Base-by-base conservation (phyloP, 2,888 invertebrate species). In the Sminthurinus aureus region DNA sequence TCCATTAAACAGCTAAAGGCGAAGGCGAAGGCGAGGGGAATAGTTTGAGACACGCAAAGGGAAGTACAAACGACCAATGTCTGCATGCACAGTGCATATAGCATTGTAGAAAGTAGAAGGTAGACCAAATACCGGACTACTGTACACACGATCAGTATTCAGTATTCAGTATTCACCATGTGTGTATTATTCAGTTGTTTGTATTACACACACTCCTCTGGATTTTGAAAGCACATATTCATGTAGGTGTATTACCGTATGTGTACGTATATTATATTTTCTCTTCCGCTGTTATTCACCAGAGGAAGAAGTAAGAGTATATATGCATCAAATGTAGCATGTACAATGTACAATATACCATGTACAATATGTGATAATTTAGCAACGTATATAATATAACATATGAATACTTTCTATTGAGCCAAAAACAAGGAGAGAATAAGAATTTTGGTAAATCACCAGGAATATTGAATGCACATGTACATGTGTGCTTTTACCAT, bases 381-480 rank as follows among this genome's bases (percentile, higher is more conserved):
- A 6, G 58, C 9, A 58, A 6, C 0, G 58, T 58, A 13, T 58
- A 58, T 58, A 38, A 38, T 38, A 6, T 4, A 38, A 11, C 9
- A 58, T 18, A 58, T 58, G 2, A 15, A 18, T 11, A 9, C 9
- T 58, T 11, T 18, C 9, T 52, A 52, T 13, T 77, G 51, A 22
- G 52, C 15, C 73, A 73, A 13, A 24, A 24, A 24, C 20, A n/a
- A 22, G 26, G 74, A 58, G 58, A 77, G 20, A 58, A 20, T 66
- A 64, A 78, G 18, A 20, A 77, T 13, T 24, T 78, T 66, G 18
- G 78, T 78, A 78, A 78, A 78, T 78, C 78, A 78, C 78, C 78
- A 58, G 58, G 78, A 24, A 73, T 73, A 15, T 1, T 38, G 38
- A 38, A 38, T 4, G 38, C 38, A 38, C 6, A 38, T 6, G 6